Evolutionary conservation across 2,113 vertebrate genomes (phyloP), one percentile per base, ranked within the genome.

Genomic region (Thryonomys swinderianus): DNA sequence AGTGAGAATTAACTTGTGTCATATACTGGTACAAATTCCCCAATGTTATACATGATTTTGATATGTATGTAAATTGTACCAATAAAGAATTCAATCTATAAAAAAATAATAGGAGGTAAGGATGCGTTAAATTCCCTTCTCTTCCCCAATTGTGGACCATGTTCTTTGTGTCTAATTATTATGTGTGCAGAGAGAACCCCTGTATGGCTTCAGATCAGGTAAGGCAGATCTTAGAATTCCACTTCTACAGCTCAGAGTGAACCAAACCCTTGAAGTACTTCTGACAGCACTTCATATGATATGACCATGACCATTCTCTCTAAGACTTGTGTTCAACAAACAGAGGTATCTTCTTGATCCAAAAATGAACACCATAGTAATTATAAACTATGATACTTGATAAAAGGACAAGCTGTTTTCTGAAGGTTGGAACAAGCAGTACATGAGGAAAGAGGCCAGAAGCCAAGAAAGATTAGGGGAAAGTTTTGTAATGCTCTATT

Each of bases 401-500:
- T 79, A 90, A 89, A 27, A 21, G 37, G 32, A 84, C 27, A 69
- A 76, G 89, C 86, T 53, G 45, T 86, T 73, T 95, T 87, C 51
- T 74, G 32, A 93, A 59, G 25, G 23, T 21, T 92, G 57, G 62
- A 90, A 83, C 53, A 73, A 82, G 32, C 2, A 71, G 80, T 40
- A 51, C 14, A 16, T 62, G 34, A 48, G 40, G 7, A 62, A 66
- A 34, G 51, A 71, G 88, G 53, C 84, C n/a, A 48, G 62, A n/a
- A 48, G 42, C 80, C 62, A 79, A 61, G 67, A 4, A 40, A 78
- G 53, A 93, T 71, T 64, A 37, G 78, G 79, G 74, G 76, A 91
- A 61, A 69, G 71, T n/a, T 79, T 53, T 66, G 66, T 40, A 59
- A 93, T 85, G 87, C 40, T 93, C 90, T 89, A 17, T 91, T 91